These are phyloP conservation scores for Cnemophilus loriae DNA, from an alignment of 2,113 vertebrate genomes.

Conservation along the genomic window DNA sequence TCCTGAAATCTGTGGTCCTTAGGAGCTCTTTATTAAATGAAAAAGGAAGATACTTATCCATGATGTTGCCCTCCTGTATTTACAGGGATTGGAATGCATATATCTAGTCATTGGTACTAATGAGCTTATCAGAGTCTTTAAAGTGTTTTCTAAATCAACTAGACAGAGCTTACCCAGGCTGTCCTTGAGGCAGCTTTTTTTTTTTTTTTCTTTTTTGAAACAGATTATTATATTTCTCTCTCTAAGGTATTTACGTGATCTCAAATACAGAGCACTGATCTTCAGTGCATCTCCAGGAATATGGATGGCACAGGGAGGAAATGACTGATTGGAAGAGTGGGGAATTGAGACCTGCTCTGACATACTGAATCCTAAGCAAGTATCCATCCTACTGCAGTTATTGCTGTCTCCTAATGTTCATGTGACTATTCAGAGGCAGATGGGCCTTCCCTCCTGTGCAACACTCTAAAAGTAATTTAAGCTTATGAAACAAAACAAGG, in stretches of 20 bases:
- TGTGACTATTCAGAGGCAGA: neutral
- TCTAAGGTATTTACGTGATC: conserved; percentile 13
- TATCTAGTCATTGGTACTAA: conserved; percentile 25
- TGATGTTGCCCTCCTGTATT: neutral
- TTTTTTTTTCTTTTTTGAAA: neutral
- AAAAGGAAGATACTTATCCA: neutral
- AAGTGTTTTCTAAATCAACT: conserved; percentile 13
- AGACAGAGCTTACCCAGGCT: neutral
- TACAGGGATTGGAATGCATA: neutral
- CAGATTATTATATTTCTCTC: conserved; percentile 30
- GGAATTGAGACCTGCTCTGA: conserved; percentile 21
- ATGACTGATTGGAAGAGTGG: neutral
- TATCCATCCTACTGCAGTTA: neutral
- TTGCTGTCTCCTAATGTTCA: neutral
- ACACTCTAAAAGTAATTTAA: conserved; percentile 9
- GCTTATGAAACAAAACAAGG: conserved; percentile 39
- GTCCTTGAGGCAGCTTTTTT: neutral
- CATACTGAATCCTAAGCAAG: neutral
- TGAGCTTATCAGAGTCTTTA: conserved; percentile 44
- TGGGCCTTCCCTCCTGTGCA: conserved; percentile 3
- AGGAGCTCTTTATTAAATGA: neutral
- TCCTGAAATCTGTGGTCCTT: neutral
- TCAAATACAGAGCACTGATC: neutral
- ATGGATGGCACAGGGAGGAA: neutral
- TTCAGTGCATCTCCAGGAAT: neutral